These are phyloP conservation scores for Siniperca scherzeri DNA, from an alignment of 2,797 vertebrate species.

Conservation along the genomic window DNA sequence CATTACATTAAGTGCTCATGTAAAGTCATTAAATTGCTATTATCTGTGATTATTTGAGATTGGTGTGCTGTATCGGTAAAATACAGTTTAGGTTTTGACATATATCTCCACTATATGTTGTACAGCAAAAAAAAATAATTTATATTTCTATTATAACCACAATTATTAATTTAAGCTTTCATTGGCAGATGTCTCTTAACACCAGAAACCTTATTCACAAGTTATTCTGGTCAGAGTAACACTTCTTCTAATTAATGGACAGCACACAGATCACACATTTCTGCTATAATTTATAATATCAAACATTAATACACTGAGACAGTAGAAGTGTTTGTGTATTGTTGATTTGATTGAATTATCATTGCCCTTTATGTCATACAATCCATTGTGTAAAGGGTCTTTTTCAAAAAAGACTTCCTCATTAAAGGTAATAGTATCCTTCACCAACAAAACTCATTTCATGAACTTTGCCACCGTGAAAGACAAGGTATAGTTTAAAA, in stretches of 20 bases:
- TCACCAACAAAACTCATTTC: not conserved
- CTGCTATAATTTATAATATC: not conserved
- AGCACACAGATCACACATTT: not conserved
- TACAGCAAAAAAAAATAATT: not conserved
- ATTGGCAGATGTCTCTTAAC: not conserved
- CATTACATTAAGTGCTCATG: not conserved
- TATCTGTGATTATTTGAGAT: slow-evolving; percentile 12
- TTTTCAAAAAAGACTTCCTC: not conserved
- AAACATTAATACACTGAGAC: not conserved
- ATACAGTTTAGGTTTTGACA: not conserved
- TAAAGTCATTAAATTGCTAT: slow-evolving; percentile 15
- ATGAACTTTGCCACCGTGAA: not conserved
- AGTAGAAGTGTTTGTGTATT: not conserved
- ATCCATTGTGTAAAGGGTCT: not conserved
- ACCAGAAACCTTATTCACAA: not conserved
- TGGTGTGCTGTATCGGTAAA: slow-evolving; percentile 1
- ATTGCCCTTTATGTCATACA: not conserved
- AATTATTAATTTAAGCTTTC: not conserved
- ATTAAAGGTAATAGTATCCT: not conserved
- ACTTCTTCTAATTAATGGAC: slow-evolving; percentile 25
- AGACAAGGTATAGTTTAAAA: not conserved
- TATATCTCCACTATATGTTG: not conserved
- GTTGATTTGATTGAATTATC: not conserved
- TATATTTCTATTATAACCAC: not conserved
- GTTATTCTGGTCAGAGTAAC: not conserved